phyloP scores from a whole-genome alignment of 2,113 vertebrate species.

The Lasiurus borealis region DNA sequence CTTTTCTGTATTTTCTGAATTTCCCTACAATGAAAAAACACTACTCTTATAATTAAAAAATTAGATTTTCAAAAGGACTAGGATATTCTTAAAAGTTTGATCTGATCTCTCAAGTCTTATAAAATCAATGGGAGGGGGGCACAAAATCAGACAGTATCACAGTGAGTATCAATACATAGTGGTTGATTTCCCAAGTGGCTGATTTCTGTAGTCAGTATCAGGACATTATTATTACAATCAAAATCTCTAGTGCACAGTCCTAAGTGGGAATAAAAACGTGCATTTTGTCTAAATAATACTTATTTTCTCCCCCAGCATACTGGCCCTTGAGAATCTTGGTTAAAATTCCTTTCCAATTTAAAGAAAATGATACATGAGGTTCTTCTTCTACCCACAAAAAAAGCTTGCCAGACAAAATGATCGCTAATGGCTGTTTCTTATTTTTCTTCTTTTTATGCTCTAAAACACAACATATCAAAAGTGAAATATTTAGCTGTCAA shows the following conservation, averaged over 20 bases:
- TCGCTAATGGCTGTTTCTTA: constrained; percentile 48
- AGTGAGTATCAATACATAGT: background rate
- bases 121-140: background rate
- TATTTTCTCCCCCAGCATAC: constrained; percentile 11
- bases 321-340: constrained; percentile 80
- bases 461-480: constrained; percentile 60
- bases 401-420: constrained; percentile 79
- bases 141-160: background rate
- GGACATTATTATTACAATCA: constrained; percentile 60
- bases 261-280: constrained; percentile 73
- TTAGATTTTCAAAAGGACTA: constrained; percentile 11
- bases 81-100: constrained; percentile 29
- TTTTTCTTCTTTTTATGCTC: constrained; percentile 46
- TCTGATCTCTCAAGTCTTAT: constrained; percentile 3
- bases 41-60: background rate
- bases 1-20: constrained; percentile 24
- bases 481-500: constrained; percentile 75
- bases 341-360: constrained; percentile 83
- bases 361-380: constrained; percentile 82
- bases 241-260: constrained; percentile 50
- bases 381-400: constrained; percentile 73
- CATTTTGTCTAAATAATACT: constrained; percentile 78
- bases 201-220: constrained; percentile 11
- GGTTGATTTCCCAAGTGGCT: constrained; percentile 1
- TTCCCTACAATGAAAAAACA: background rate